phyloP scores from a whole-genome alignment of 2,113 vertebrate species.

The Amblyornis subalaris region DNA sequence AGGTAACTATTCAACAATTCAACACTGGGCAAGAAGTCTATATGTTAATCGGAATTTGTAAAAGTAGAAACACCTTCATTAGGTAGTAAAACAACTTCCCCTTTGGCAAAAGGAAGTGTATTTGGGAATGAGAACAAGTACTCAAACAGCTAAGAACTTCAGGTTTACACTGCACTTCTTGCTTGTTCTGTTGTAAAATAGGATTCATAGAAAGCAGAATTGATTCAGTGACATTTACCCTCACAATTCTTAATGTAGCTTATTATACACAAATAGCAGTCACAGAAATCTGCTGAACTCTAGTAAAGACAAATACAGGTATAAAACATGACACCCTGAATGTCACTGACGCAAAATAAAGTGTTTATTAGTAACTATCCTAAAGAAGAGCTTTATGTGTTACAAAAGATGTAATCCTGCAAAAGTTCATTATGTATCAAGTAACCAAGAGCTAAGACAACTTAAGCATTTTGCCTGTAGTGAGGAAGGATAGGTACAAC shows the following conservation, averaged over 20 bases:
- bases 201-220: neutral
- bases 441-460: neutral
- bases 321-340: neutral
- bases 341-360: neutral
- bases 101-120: conserved; percentile 37
- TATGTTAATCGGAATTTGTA: conserved; percentile 3
- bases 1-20: conserved; percentile 23
- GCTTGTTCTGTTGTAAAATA: neutral
- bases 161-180: neutral
- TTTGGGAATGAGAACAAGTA: conserved; percentile 26
- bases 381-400: neutral
- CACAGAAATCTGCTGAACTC: neutral
- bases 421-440: neutral
- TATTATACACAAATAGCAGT: neutral
- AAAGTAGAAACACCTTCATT: conserved; percentile 10
- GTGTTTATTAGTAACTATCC: neutral
- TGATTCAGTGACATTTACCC: neutral
- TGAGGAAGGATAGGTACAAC: neutral
- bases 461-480: neutral
- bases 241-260: neutral
- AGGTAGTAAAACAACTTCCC: conserved; percentile 34
- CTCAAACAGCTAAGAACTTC: neutral
- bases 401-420: neutral
- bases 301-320: neutral
- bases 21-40: conserved; percentile 9